These are phyloP conservation scores for Microplitis demolitor DNA, from an alignment of 1,140 invertebrate species.

Conservation along the genomic window DNA sequence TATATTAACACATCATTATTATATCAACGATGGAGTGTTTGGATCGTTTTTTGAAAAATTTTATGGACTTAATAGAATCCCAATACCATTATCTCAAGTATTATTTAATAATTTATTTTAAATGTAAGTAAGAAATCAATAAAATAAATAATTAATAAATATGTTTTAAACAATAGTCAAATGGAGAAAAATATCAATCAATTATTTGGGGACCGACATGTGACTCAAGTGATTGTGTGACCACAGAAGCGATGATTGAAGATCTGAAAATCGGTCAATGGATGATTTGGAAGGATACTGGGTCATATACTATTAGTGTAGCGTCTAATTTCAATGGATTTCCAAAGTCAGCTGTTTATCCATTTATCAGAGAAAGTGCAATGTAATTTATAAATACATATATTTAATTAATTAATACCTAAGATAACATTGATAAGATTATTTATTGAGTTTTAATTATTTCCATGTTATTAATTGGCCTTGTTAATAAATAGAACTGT, in stretches of 20 bases:
- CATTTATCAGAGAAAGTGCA: conserved; percentile 43
- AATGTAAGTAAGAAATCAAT: neutral
- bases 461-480: neutral
- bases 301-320: conserved; percentile 66
- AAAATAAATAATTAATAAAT: neutral
- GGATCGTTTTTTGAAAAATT: conserved; percentile 69
- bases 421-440: conserved; percentile 1
- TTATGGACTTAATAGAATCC: conserved; percentile 35
- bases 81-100: conserved; percentile 61
- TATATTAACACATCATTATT: conserved; percentile 64
- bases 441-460: conserved; percentile 7
- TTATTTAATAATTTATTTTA: neutral
- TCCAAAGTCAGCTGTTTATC: conserved; percentile 56
- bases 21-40: conserved; percentile 75
- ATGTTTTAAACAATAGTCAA: neutral
- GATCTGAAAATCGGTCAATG: conserved; percentile 65
- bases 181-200: conserved; percentile 43
- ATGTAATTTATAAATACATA: conserved; percentile 27
- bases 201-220: conserved; percentile 73
- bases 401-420: neutral
- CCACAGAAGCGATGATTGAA: conserved; percentile 59
- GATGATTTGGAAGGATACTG: conserved; percentile 67
- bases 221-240: conserved; percentile 68
- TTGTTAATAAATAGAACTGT: too few species aligned
- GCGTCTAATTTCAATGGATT: conserved; percentile 67